These are phyloP conservation scores for Lutjanus argentimaculatus DNA, from an alignment of 2,797 vertebrate genomes.

Conservation along the genomic window DNA sequence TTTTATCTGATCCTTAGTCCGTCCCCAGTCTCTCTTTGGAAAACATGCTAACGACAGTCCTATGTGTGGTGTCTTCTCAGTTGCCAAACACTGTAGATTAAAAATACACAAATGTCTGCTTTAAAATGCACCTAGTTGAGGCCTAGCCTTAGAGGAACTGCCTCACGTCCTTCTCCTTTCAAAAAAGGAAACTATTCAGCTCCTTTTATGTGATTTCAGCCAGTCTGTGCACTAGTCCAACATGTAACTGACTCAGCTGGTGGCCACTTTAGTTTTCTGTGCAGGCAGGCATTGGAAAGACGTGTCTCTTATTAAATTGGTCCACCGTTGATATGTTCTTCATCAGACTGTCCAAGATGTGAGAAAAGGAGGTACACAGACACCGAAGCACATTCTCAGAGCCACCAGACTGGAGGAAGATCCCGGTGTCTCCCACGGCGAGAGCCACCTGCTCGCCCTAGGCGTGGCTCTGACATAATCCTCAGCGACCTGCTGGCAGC, in stretches of 20 bases:
- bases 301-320: slow-evolving; percentile 59
- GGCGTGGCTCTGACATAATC: slow-evolving; percentile 44
- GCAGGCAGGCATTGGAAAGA: slow-evolving; percentile 71
- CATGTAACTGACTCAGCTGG: slow-evolving; percentile 34
- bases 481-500: slow-evolving; percentile 49
- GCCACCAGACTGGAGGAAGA: slow-evolving; percentile 54
- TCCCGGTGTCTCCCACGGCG: slow-evolving; percentile 44
- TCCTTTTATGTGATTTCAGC: slow-evolving; percentile 46
- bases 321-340: slow-evolving; percentile 76
- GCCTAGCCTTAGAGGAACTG: slow-evolving; percentile 32
- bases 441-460: slow-evolving; percentile 53
- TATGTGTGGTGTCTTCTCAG: slow-evolving; percentile 1
- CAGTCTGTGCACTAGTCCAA: slow-evolving; percentile 55
- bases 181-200: slow-evolving; percentile 33
- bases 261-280: slow-evolving; percentile 48
- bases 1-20: slow-evolving; percentile 16
- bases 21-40: slow-evolving; percentile 69
- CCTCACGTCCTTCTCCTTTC: slow-evolving; percentile 43
- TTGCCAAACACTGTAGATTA: slow-evolving; percentile 28
- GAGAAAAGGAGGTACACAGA: slow-evolving; percentile 49
- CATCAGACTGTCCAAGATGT: slow-evolving; percentile 53
- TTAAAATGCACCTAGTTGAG: slow-evolving; percentile 34
- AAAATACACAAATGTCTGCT: slow-evolving; percentile 47
- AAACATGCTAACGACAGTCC: slow-evolving; percentile 65
- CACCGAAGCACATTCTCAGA: slow-evolving; percentile 53